A percentile compares a stretch with the other conserved stretches of the same genome.
These are phyloP conservation scores for Semnornis frantzii DNA, from an alignment of 2,113 vertebrate genomes.

Conservation along the genomic window DNA sequence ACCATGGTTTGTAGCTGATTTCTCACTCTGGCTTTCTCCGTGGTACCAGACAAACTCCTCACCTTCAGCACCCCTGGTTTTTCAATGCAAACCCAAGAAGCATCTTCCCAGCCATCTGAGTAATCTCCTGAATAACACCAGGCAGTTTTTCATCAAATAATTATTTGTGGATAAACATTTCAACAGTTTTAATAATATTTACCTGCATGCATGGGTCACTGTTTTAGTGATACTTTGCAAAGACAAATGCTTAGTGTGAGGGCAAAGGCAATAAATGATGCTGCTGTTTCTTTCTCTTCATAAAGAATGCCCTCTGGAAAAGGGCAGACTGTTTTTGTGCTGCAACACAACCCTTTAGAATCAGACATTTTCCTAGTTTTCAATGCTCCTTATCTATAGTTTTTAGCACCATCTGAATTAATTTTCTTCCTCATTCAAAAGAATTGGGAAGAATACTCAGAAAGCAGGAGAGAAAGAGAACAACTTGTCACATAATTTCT, in stretches of 20 bases:
- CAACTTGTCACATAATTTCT: neutral
- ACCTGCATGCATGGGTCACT: neutral
- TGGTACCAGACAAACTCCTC: neutral
- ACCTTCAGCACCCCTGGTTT: neutral
- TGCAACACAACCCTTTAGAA: neutral
- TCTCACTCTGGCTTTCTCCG: neutral
- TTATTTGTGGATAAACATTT: neutral
- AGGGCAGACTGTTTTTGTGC: neutral
- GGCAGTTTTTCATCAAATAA: neutral
- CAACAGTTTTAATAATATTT: slow-evolving; percentile 3
- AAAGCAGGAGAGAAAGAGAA: neutral
- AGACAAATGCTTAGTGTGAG: neutral
- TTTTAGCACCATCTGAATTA: neutral
- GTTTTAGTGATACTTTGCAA: neutral
- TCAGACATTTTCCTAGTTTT: slow-evolving; percentile 17
- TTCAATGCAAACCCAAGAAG: neutral
- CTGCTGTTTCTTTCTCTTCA: neutral
- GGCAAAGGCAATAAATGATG: neutral
- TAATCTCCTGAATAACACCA: neutral
- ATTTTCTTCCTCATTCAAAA: neutral
- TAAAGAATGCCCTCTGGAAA: neutral
- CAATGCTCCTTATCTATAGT: neutral
- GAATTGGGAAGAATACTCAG: neutral
- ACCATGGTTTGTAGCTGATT: neutral
- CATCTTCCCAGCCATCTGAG: neutral